Base-by-base conservation (phyloP, 2,888 invertebrate genomes). In the Eupithecia vulgata region DNA sequence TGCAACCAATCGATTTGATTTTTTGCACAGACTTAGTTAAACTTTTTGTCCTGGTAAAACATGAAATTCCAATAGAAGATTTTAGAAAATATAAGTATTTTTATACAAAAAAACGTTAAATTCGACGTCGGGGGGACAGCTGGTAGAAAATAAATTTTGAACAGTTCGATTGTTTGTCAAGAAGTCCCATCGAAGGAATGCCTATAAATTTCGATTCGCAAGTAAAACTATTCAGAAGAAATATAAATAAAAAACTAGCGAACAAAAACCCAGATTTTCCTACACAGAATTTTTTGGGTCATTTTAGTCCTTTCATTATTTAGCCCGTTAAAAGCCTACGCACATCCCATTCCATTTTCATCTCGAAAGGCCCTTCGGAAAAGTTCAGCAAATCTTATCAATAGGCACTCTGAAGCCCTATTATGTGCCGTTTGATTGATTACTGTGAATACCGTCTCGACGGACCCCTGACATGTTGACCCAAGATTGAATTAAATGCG, bases 341-440 rank as follows among this genome's bases (percentile, higher is more conserved):
- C 34, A 30, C 61, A 61, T 61, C 37, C 48, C 25, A 66, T 57
- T 65, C 17, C 57, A 52, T 40, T 65, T 40, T 69, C 57, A 59
- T 57, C 34, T 40, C n/a, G 52, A 40, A 61, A 62, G 40, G 40
- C 37, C 62, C 62, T 62, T 67, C 61, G 65, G 37, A 71, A 66
- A 65, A 25, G 13, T 66, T 61, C 52, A 52, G 67, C 35, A 70
- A 72, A 71, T 62, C 70, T 76, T 72, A 72, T 70, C 70, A 74
- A 74, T 72, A 74, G 65, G 67, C 59, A 67, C 67, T 30, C 67
- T 42, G 73, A 76, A 78, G 73, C 72, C 70, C 72, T 77, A 70
- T 52, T 70, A 75, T 75, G 75, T 48, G 30, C 75, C 74, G 67
- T 78, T 82, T 91, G 91, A 91, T 90, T 85, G 90, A 91, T 91